Base-by-base conservation (phyloP, 2,888 invertebrate species). In the Netelia melanura region DNA sequence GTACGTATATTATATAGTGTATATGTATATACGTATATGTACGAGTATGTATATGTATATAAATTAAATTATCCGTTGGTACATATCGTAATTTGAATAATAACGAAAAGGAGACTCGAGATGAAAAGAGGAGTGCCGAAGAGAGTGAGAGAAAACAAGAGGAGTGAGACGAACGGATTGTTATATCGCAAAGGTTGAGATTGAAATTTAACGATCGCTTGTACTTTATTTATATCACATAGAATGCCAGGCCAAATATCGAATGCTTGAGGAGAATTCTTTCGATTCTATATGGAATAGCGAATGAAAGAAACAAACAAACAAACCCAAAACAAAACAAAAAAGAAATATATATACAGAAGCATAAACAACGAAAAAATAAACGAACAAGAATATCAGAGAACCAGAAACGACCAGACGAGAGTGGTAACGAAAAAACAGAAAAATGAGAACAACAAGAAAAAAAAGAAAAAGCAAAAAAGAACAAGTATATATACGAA, bases 1-100 rank as follows among this genome's bases (percentile, higher is more conserved):
- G 8, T 10, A 76, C 14, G 30, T 62, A 44, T 21, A 58, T 21
- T 21, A 58, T 21, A 67, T 70, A 68, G 38, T 71, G 61, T 21
- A 38, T 68, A 44, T 83, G 67, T 70, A 70, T 76, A 75, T 58
- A 84, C 71, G 72, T 78, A 78, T 62, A 72, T 68, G 70, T 71
- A 74, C 21, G 54, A 68, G 52, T 80, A 83, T 61, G 67, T 54
- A 71, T 77, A 84, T 58, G 68, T 82, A 68, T 82, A 79, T 62
- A 52, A 67, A 86, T 58, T 86, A 84, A 89, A 89, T 83, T 88
- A 91, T 90, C 88, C 88, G 89, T 91, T 90, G 90, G 88, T 90
- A 91, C 91, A 91, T 91, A 91, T 91, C 91, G 91, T 89, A 89
- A 78, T 87, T 87, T 82, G 62, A 85, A 82, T 64, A 68, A 54